Evolutionary conservation across 1,140 invertebrate species (phyloP), one percentile per base, ranked within the genome.

Genomic region (Idris sp.): DNA sequence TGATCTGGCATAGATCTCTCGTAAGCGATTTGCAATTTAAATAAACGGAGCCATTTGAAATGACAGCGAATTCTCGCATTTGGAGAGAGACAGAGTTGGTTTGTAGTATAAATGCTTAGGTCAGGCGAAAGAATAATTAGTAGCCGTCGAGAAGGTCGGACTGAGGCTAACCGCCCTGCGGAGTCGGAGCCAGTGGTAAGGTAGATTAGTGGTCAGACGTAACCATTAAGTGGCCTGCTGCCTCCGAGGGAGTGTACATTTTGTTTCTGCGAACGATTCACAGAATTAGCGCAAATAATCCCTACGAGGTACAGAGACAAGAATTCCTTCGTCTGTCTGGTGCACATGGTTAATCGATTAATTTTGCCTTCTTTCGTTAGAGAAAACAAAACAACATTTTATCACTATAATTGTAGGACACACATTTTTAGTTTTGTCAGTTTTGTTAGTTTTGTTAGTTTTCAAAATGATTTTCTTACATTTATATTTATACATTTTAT

Each of bases 81-180:
- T 73, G 62, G 59, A 46, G 48, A 33, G 35, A 36, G 71, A 51
- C 54, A 58, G 53, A 59, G 72, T 53, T 35, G 51, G 56, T 64
- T 53, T 74, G 54, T 53, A 71, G 68, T 54, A 56, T 67, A 73
- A 73, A 76, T 65, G 71, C 68, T 74, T 43, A 72, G 64, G 73
- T 77, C 74, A 75, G 75, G 77, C 73, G 78, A 83, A 83, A 83
- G 81, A 81, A 83, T 83, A 83, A 83, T 83, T 81, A 83, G 81
- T 79, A 79, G 79, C 78, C 78, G 79, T 79, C 79, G 69, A 73
- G 78, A 71, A 69, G 46, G 75, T 74, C 64, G 67, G 71, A 65
- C 59, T 78, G 77, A 77, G 77, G 75, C 71, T 79, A 81, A 80
- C 78, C 77, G 72, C 77, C 79, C 76, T 80, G 72, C 72, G 77